A percentile compares a stretch with the other conserved stretches of the same genome.
Conservation (phyloP, 2,113 vertebrate genomes). For the Apus apus region DNA sequence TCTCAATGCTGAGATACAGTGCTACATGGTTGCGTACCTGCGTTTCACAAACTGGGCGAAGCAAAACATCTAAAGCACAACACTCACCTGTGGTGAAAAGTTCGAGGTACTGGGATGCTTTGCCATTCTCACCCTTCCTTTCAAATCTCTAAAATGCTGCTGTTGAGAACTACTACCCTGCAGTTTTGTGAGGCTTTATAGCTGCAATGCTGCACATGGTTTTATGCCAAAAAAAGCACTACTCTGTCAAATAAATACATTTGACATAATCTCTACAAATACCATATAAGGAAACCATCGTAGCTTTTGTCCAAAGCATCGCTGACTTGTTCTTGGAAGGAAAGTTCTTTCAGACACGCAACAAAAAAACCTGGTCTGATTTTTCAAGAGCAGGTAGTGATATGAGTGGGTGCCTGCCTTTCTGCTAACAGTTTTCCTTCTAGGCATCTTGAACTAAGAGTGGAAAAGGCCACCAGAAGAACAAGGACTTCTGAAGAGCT, state of each 20-base stretch:
- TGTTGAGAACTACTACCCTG: neutral
- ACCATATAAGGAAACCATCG: neutral
- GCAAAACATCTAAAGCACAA: neutral
- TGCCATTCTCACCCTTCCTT: neutral
- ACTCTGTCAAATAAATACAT: neutral
- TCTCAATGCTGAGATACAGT: neutral
- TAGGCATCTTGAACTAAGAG: neutral
- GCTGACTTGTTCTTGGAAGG: neutral
- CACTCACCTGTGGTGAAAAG: neutral
- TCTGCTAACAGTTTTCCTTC: too few relatives aligned
- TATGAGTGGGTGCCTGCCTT: neutral
- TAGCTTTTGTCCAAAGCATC: neutral
- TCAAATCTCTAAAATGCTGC: neutral
- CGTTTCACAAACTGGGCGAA: neutral
- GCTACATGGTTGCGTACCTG: rapidly evolving
- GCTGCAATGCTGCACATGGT: neutral
- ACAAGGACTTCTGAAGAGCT: neutral
- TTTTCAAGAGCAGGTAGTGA: neutral
- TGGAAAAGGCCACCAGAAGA: neutral
- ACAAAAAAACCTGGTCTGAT: neutral
- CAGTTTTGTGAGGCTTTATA: neutral
- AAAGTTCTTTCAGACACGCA: neutral
- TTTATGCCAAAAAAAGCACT: neutral
- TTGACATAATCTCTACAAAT: neutral
- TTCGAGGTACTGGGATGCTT: neutral